Evolutionary conservation across 92 coral and sea anemone genomes (phyloP).

Genomic region (Epizoanthus ramosus): DNA sequence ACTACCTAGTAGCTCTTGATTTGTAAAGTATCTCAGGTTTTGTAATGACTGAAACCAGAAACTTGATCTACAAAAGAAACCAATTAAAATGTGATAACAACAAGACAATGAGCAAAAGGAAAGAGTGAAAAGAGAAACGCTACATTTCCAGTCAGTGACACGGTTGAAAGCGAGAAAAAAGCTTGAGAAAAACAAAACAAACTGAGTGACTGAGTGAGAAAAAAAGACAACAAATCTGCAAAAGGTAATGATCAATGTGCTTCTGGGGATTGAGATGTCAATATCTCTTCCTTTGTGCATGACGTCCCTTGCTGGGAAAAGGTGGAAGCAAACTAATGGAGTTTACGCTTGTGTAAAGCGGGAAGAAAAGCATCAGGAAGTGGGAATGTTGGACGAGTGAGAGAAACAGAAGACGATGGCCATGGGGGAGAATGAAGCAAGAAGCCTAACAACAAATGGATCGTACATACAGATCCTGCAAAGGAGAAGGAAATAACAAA

Average conservation of each 20-base stretch:
- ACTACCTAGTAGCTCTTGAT: not conserved
- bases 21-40: not conserved
- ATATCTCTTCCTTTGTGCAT: too few relatives aligned
- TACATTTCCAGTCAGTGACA: conserved; percentile 22
- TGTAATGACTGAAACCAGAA: conserved; percentile 26
- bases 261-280: conserved; percentile 1
- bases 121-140: conserved; percentile 29
- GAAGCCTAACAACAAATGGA: too few relatives aligned
- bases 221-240: conserved; percentile 7
- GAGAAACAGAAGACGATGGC: too few relatives aligned
- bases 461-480: too few relatives aligned
- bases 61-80: conserved; percentile 5
- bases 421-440: too few relatives aligned
- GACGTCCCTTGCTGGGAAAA: too few relatives aligned
- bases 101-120: conserved; percentile 2
- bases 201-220: conserved; percentile 9
- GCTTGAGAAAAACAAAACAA: not conserved
- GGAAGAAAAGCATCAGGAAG: too few relatives aligned
- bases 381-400: too few relatives aligned
- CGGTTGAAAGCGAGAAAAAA: conserved; percentile 23
- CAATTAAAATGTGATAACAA: conserved; percentile 12
- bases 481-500: too few relatives aligned
- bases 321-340: not conserved
- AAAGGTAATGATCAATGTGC: conserved; percentile 27
- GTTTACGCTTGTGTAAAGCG: too few relatives aligned